A percentile compares a stretch with the other conserved stretches of the same genome.
Conservation (phyloP, 2,113 vertebrate species). For the Chrysochloris asiatica region DNA sequence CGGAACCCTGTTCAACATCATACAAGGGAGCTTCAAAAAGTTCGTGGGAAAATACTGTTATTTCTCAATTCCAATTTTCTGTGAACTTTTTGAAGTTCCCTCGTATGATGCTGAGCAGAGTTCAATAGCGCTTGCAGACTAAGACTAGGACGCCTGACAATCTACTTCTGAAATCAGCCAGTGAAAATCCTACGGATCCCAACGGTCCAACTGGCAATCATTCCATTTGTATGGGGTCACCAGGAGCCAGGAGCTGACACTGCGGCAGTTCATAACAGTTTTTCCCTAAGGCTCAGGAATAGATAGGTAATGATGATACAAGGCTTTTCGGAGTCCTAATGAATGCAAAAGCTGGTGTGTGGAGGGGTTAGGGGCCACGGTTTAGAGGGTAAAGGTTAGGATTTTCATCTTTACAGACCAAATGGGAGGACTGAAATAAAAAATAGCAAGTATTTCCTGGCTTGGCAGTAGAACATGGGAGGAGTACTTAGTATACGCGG, state of each 20-base stretch:
- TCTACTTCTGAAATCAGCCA: not conserved
- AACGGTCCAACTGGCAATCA: not conserved
- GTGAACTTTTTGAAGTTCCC: no score
- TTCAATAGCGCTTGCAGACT: not conserved
- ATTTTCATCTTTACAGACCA: conserved; percentile 1
- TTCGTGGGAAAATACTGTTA: no score
- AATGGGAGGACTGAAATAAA: not conserved
- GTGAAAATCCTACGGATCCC: not conserved
- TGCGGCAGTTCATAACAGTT: not conserved
- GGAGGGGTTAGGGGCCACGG: not conserved
- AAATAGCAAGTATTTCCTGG: conserved; percentile 49
- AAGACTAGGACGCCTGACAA: not conserved
- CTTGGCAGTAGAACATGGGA: not conserved
- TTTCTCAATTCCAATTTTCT: no score
- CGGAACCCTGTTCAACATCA: no score
- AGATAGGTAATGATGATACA: not conserved
- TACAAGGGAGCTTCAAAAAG: no score
- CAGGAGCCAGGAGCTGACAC: not conserved
- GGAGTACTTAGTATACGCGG: not conserved
- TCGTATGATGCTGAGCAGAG: not conserved
- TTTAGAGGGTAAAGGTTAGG: not conserved
- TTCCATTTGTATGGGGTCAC: not conserved
- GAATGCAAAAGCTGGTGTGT: not conserved
- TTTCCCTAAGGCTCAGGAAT: not conserved
- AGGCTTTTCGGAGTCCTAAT: not conserved